Evolutionary conservation across 2,888 invertebrate species (phyloP), one percentile per base, ranked within the genome.

Genomic region (Lingula anatina): DNA sequence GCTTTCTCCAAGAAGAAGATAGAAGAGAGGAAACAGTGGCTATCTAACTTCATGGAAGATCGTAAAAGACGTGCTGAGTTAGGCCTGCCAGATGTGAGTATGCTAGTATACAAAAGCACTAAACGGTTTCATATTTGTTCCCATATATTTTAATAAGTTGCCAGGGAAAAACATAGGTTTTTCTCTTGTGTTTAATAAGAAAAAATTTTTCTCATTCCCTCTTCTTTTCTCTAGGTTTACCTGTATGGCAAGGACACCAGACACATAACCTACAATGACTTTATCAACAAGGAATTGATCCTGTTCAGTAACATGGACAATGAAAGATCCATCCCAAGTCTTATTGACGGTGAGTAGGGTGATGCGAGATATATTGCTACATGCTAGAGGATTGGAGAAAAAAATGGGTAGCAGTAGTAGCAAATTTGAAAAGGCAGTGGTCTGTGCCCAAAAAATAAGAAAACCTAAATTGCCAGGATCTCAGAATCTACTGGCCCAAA

Each of bases 11-110:
- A 89, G 77, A 95, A 95, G 75, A 90, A 90, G 63, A 84, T 92
- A 0, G 97, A 99, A 25, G 90, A 92, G 64, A 85, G 99, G 46
- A 99, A 99, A 73, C 91, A 91, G 68, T 99, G 99, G 99, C 80
- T 99, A 36, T 93, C 90, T 0, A 87, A 85, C 69, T 94, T 93
- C 80, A 97, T 99, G 96, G 88, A 90, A 48, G 77, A 77, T 49
- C 61, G 71, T 41, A 77, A 74, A 55, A 52, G 68, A 21, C 59
- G 78, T 4, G 48, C 65, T 5, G 71, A 93, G 70, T 63, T 74
- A 57, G 75, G 71, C 3, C 58, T 76, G 25, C 71, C 75, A 4
- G 70, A 74, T 59, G 73, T 73, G 54, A 49, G 58, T 12, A 35
- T 9, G n/a, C n/a, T n/a, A n/a, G n/a, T n/a, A n/a, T n/a, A n/a